Evolutionary conservation across 2,888 invertebrate species (phyloP), one percentile per base, ranked within the genome.

Genomic region (Drosophila fulvimacula): DNA sequence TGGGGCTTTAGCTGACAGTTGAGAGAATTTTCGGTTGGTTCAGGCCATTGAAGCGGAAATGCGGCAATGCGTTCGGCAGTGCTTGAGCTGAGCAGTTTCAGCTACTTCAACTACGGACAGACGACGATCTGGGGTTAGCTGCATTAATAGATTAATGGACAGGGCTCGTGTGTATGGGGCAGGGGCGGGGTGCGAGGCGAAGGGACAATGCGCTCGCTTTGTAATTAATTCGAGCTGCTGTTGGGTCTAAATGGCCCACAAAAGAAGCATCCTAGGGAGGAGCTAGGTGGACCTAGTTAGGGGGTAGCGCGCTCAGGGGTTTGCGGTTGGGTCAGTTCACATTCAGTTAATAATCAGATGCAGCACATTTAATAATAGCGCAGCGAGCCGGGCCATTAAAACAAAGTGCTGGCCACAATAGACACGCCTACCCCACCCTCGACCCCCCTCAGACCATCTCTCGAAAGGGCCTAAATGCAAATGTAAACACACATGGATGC

Each of bases 91-190:
- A 32, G 48, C 38, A 30, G 58, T 32, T 24, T 52, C 41, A 30
- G 58, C 36, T 41, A 21, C 57, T 52, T 38, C 30, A 21, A 44
- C 24, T 11, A 13, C 13, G 30, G 39, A 17, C 19, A 19, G 17
- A 34, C 36, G 24, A 46, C 10, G 46, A n/a, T 21, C 52, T 42
- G 46, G 38, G 38, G 36, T 44, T 62, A 68, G 68, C 38, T 82
- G 76, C 81, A 79, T 78, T 85, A 85, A 82, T 87, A 85, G 85
- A 85, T 85, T 85, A 85, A 85, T 85, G 85, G 71, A 64, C 66
- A 64, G 24, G 34, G 44, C 27, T 24, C 30, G 57, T 13, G 30
- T 19, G 41, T 30, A 27, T 36, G 13, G 53, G 4, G 41, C n/a
- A n/a, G 11, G 38, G 36, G 19, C 27, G 39, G 27, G 27, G 19